Base-by-base conservation (phyloP, 2,888 invertebrate species). In the Ophion obscuratus region DNA sequence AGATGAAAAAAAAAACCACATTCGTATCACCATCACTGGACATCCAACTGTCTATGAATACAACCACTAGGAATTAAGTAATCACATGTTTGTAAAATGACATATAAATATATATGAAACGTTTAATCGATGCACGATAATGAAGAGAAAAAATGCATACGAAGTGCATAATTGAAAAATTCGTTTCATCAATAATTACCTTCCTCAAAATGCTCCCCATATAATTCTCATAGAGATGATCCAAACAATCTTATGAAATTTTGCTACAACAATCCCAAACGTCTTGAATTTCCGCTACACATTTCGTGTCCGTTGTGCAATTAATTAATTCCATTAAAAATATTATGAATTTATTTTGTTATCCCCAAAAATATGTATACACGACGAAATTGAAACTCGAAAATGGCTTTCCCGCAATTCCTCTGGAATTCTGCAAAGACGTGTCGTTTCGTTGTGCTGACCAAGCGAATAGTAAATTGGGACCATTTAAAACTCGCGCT, bases 41-140 rank as follows among this genome's bases (percentile, higher is more conserved):
- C 83, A 80, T 86, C 73, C 53, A 77, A 83, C 73, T 83, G 77
- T 85, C 85, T 83, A 86, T 80, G 75, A 82, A 85, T 85, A 75
- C 81, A 81, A 85, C 78, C 85, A 78, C 57, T 68, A 27, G 40
- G 67, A 17, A 31, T 70, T 36, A 59, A 82, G 68, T 66, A 27
- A 82, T 59, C 44, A 62, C 74, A 82, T 70, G 64, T 82, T 62
- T 82, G 76, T 71, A 57, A 76, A 79, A 80, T 73, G 71, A 84
- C 71, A 53, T 81, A 75, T 11, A 40, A 61, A 61, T 74, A 20
- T 75, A 68, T 77, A 66, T 70, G 71, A 73, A 83, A 68, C 68
- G 68, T 83, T 83, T 81, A 77, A 78, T 74, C 74, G 81, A 47
- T 83, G 81, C 83, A 81, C 81, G 53, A 73, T 83, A 83, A 86